Evolutionary conservation across 2,888 invertebrate species (phyloP), one percentile per base, ranked within the genome.

Genomic region (Orgyia antiqua): DNA sequence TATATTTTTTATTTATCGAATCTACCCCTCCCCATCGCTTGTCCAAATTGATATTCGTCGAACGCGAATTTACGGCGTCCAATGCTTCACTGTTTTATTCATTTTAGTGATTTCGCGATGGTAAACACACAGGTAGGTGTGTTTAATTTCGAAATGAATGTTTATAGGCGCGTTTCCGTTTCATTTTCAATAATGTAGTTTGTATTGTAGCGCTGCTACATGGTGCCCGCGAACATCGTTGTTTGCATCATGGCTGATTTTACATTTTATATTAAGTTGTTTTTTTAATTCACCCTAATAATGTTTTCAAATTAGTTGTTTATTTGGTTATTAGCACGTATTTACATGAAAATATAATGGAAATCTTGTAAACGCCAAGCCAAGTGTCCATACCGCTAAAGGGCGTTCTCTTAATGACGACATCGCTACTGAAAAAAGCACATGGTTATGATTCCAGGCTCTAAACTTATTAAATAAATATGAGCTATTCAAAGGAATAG

Each of bases 101-200:
- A 82, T 83, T 66, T 83, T 84, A 82, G 77, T 75, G 82, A 80
- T 78, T 82, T 71, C 72, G 74, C 58, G 74, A 76, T 72, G 69
- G 82, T 76, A 83, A 84, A 84, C 75, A 83, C 67, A 65, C 82
- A 80, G 80, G 83, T 84, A 74, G 76, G 65, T 79, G 77, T 84
- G 80, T 86, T 86, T 84, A 83, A 86, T 84, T 83, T 78, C 64
- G 78, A 73, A 83, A 83, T 82, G 76, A 82, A 82, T 84, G 83
- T 82, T 77, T 80, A 82, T 84, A 82, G 83, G 68, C 52, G 72
- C 64, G 76, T 75, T 77, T 74, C 78, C 75, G 79, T 67, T 72
- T 68, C 72, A 67, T 71, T 71, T 74, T 68, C 68, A 61, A 67
- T 70, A 66, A 64, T 63, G 67, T 59, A 1, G 51, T 45, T 37